Evolutionary conservation across 2,888 invertebrate genomes (phyloP).

Genomic region (Stenodema calcarata): DNA sequence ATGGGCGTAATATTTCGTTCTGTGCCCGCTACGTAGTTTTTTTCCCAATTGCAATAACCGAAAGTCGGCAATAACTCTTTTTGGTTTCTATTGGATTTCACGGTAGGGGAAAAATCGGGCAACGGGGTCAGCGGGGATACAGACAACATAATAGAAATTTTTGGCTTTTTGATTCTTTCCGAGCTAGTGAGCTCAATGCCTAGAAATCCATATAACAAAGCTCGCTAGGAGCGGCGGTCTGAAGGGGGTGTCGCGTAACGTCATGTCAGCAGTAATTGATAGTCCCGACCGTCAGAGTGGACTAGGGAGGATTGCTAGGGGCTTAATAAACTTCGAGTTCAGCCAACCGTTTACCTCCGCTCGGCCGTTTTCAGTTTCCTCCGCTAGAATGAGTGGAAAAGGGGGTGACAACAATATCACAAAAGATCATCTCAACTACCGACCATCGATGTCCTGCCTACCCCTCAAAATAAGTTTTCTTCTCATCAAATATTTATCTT

Average conservation of each 20-base stretch:
- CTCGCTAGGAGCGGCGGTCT: not conserved
- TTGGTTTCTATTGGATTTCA: conserved; percentile 9
- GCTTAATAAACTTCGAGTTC: conserved; percentile 14
- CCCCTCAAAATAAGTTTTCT: too few species aligned
- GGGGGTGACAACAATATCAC: not conserved
- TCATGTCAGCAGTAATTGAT: conserved; percentile 37
- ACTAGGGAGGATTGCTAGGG: not conserved
- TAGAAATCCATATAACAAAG: conserved; percentile 20
- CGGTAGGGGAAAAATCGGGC: not conserved
- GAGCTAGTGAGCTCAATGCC: conserved; percentile 5
- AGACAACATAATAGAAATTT: conserved; percentile 9
- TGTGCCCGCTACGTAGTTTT: not conserved
- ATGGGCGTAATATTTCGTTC: not conserved
- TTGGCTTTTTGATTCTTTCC: conserved; percentile 8
- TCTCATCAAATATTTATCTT: too few species aligned
- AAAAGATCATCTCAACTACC: not conserved
- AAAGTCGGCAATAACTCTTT: not conserved
- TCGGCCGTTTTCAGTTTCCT: not conserved
- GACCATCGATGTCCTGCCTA: too few species aligned
- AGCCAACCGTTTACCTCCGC: conserved; percentile 4
- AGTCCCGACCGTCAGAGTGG: not conserved
- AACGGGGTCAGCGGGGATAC: not conserved
- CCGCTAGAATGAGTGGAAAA: not conserved
- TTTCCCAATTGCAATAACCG: not conserved
- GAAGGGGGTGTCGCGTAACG: not conserved